A percentile compares a stretch with the other conserved stretches of the same genome.
These are phyloP conservation scores for Oeneis ivallda DNA, from an alignment of 2,888 invertebrate genomes.

Conservation along the genomic window DNA sequence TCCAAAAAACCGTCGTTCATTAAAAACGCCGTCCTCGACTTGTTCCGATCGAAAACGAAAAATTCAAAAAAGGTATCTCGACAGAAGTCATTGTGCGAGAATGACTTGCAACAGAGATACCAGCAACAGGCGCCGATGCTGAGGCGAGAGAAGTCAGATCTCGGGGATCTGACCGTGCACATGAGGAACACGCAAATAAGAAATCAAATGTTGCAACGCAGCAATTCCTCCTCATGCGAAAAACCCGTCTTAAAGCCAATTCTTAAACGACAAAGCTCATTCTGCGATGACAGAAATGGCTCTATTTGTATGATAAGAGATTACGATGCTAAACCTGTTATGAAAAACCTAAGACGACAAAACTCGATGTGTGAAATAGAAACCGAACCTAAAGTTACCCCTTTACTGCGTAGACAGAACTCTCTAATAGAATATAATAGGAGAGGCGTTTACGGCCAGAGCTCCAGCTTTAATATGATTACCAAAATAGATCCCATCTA, in stretches of 20 bases:
- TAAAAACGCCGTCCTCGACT: constrained; percentile 78
- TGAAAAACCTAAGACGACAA: constrained; percentile 68
- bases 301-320: constrained; percentile 74
- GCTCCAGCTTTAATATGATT: constrained; percentile 78
- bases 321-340: constrained; percentile 71
- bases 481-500: constrained; percentile 81
- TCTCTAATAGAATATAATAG: constrained; percentile 79
- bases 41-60: constrained; percentile 80
- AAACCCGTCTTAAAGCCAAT: constrained; percentile 74
- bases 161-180: constrained; percentile 69
- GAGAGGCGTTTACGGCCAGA: constrained; percentile 73
- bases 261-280: constrained; percentile 76
- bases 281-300: constrained; percentile 74
- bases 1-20: constrained; percentile 81
- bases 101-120: constrained; percentile 72
- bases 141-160: constrained; percentile 75
- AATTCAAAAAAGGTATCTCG: constrained; percentile 74
- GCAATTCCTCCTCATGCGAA: constrained; percentile 77
- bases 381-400: constrained; percentile 81
- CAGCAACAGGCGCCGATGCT: constrained; percentile 62
- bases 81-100: constrained; percentile 77
- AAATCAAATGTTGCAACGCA: constrained; percentile 75
- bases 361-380: constrained; percentile 80
- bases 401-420: constrained; percentile 77
- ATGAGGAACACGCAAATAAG: constrained; percentile 72